Evolutionary conservation across 2,797 vertebrate genomes (phyloP).

Genomic region (Phoeniculus purpureus): DNA sequence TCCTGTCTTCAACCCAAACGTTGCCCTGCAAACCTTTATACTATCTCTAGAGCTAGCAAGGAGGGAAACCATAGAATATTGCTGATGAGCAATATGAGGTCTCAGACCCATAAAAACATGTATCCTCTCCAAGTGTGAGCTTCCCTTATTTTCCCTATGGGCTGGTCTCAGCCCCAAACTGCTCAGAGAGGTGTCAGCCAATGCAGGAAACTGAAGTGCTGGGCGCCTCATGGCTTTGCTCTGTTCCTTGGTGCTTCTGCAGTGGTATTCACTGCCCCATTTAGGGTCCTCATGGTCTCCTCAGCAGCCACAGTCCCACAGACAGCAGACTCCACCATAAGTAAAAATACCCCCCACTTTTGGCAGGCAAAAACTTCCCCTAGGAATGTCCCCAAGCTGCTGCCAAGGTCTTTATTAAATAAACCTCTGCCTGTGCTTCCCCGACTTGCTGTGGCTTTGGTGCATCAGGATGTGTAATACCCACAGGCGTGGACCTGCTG

Average conservation of each 20-base stretch:
- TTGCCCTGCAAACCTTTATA: background rate
- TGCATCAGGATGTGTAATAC: fast-evolving
- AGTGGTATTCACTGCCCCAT: too few relatives aligned
- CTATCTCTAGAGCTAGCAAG: background rate
- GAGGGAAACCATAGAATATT: background rate
- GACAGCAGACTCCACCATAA: background rate
- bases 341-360: background rate
- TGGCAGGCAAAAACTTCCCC: fast-evolving
- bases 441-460: fast-evolving
- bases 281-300: background rate
- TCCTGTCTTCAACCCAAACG: background rate
- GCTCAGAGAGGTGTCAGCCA: background rate
- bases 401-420: too few relatives aligned
- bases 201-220: background rate
- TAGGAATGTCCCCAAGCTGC: background rate
- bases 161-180: background rate
- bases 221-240: background rate
- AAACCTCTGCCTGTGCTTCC: too few relatives aligned
- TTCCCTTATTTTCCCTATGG: background rate
- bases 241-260: background rate
- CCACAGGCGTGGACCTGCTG: background rate
- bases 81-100: background rate
- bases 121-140: background rate
- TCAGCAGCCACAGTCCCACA: background rate
- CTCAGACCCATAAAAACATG: background rate